Evolutionary conservation across 2,113 vertebrate species (phyloP).

Genomic region (Lipotes vexillifer): DNA sequence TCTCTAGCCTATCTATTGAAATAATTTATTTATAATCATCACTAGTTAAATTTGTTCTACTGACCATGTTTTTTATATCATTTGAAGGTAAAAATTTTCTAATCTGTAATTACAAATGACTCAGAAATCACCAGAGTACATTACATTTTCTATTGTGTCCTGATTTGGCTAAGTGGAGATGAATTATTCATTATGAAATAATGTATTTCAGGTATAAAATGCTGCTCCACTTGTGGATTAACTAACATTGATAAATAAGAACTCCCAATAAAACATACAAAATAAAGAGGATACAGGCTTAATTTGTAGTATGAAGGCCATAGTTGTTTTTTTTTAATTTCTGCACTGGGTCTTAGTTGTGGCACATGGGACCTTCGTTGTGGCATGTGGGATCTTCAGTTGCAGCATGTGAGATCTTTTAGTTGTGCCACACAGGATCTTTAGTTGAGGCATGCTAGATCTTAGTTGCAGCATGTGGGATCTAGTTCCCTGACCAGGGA

Average conservation of each 20-base stretch:
- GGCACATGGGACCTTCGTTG: too few species aligned
- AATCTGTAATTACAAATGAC: constrained; percentile 5
- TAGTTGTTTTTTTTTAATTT: too few species aligned
- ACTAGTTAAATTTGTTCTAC: background rate
- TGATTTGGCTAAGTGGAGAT: background rate
- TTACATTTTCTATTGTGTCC: background rate
- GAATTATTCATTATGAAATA: background rate
- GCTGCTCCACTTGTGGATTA: background rate
- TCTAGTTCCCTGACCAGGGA: too few species aligned
- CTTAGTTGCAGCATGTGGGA: too few species aligned
- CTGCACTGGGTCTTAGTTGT: too few species aligned
- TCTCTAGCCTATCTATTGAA: background rate
- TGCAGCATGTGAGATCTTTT: too few species aligned
- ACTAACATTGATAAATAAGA: background rate
- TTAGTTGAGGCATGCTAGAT: too few species aligned
- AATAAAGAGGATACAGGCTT: background rate
- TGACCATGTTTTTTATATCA: background rate
- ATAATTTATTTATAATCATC: constrained; percentile 1
- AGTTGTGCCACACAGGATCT: too few species aligned
- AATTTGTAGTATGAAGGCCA: background rate
- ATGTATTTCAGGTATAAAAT: background rate
- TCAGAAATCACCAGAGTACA: constrained; percentile 9
- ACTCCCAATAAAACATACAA: background rate
- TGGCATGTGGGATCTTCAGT: too few species aligned
- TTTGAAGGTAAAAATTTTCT: constrained; percentile 3